A percentile compares a stretch with the other conserved stretches of the same genome.
Evolutionary conservation across 2,888 invertebrate species (phyloP).

Genomic region (Pachymerium ferrugineum): DNA sequence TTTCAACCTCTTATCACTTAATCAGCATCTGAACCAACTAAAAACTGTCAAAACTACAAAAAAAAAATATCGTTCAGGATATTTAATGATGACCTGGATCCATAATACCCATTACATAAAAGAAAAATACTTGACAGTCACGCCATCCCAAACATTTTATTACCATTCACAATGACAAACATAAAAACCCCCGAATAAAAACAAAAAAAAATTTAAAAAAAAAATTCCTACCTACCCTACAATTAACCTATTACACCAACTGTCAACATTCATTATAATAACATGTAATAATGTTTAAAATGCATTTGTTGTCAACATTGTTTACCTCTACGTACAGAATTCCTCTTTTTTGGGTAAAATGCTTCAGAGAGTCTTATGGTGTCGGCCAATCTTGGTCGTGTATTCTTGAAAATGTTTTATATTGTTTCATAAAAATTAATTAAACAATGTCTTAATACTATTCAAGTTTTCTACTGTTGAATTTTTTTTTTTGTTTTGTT

Average conservation of each 20-base stretch:
- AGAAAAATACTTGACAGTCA: too few relatives aligned
- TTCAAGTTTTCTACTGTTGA: background rate
- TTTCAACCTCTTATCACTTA: too few relatives aligned
- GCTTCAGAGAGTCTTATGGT: constrained; percentile 2
- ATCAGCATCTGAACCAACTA: too few relatives aligned
- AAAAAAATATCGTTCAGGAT: too few relatives aligned
- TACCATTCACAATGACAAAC: too few relatives aligned
- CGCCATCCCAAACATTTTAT: too few relatives aligned
- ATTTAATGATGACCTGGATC: too few relatives aligned
- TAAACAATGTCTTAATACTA: background rate
- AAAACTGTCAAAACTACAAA: too few relatives aligned
- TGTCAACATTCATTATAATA: background rate
- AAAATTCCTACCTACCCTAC: too few relatives aligned
- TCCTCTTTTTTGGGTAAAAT: constrained; percentile 10
- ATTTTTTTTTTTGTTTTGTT: background rate
- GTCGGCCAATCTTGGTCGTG: background rate
- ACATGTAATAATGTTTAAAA: background rate
- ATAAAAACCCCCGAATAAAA: too few relatives aligned
- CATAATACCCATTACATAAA: too few relatives aligned
- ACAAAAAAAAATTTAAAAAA: too few relatives aligned
- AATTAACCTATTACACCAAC: background rate
- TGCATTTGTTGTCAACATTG: background rate
- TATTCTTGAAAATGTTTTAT: background rate
- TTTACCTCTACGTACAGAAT: background rate
- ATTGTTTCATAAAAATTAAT: background rate